Evolutionary conservation across 2,113 vertebrate genomes (phyloP).

Genomic region (Falcunculus frontatus): DNA sequence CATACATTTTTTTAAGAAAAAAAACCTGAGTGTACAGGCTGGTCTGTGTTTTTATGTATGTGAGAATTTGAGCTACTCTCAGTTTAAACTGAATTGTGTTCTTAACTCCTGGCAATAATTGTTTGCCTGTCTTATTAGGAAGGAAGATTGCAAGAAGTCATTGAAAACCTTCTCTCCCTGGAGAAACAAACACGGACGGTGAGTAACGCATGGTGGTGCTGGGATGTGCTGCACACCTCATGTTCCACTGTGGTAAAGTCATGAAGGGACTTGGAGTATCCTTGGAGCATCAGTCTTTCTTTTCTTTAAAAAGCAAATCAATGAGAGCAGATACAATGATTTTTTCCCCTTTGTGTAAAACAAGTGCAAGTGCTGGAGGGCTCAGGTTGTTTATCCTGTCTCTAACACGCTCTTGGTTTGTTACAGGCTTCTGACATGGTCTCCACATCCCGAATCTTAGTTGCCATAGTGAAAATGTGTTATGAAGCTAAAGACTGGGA

Average conservation of each 20-base stretch:
- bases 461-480: conserved; percentile 96
- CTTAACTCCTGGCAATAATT: background rate
- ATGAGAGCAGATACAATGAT: rapidly evolving
- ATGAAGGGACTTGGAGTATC: too few species aligned
- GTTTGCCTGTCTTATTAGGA: conserved; percentile 76
- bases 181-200: conserved; percentile 98
- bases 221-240: background rate
- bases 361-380: background rate
- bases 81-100: background rate
- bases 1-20: background rate
- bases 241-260: background rate
- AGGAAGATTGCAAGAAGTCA: conserved; percentile 93
- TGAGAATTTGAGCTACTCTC: background rate
- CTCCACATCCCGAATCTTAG: conserved; percentile 94
- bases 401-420: background rate
- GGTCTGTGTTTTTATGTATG: background rate
- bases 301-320: background rate
- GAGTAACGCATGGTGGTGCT: background rate
- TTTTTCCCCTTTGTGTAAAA: background rate
- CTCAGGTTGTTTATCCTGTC: background rate
- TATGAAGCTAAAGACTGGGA: conserved; percentile 97
- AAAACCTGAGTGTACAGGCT: background rate
- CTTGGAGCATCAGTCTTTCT: background rate
- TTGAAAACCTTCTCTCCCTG: conserved; percentile 92
- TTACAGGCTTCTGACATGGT: conserved; percentile 95